phyloP scores from a whole-genome alignment of 1,140 invertebrate species.

The Drosophila ohnishii region DNA sequence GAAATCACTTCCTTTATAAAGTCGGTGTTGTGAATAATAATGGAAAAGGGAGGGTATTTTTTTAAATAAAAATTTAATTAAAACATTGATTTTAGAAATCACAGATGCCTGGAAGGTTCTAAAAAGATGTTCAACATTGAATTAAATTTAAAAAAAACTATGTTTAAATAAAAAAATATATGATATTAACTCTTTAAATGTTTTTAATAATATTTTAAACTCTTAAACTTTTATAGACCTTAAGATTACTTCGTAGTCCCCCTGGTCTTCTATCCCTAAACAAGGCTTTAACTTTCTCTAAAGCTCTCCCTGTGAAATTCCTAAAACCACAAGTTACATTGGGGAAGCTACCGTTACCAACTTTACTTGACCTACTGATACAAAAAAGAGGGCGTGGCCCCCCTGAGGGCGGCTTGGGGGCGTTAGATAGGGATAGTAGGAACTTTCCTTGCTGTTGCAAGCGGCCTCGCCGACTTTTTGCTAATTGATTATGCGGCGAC shows the following conservation, averaged over 20 bases:
- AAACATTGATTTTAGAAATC: background rate
- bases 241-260: background rate
- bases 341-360: background rate
- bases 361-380: slow-evolving; percentile 35
- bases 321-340: slow-evolving; percentile 1
- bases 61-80: too few species aligned
- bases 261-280: background rate
- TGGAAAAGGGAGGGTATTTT: background rate
- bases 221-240: rapidly evolving
- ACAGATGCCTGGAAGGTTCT: background rate
- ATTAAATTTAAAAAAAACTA: too few species aligned
- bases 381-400: slow-evolving; percentile 25
- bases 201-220: background rate
- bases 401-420: background rate
- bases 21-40: background rate
- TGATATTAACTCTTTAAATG: too few species aligned
- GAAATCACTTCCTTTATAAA: background rate
- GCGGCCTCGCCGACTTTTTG: slow-evolving; percentile 7
- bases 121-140: background rate
- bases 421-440: slow-evolving; percentile 10
- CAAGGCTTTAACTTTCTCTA: background rate
- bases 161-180: too few species aligned
- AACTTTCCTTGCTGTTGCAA: slow-evolving; percentile 22
- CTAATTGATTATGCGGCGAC: slow-evolving; percentile 50
- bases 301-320: background rate